Evolutionary conservation across 2,888 invertebrate species (phyloP).

Genomic region (Antheraea yamamai): DNA sequence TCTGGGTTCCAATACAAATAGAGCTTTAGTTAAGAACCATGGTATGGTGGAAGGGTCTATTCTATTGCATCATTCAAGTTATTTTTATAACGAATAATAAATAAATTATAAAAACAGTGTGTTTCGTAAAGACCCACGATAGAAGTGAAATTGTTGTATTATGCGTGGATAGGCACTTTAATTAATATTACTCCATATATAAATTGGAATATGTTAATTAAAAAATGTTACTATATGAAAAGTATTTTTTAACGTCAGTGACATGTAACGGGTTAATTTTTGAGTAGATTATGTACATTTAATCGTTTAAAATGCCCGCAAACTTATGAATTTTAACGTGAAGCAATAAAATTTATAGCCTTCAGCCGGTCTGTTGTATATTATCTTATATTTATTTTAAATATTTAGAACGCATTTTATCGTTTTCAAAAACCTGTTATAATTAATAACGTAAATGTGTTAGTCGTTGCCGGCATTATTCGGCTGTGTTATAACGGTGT

Average conservation of each 20-base stretch:
- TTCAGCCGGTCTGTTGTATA: conserved; percentile 62
- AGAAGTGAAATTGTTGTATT: not conserved
- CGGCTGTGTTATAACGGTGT: conserved; percentile 14
- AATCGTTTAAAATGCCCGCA: conserved; percentile 10
- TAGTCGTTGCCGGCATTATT: not conserved
- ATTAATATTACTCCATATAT: too few species aligned
- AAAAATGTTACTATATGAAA: not conserved
- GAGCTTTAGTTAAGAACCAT: too few species aligned
- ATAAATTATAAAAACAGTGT: too few species aligned
- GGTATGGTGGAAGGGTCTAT: too few species aligned
- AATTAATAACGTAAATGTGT: not conserved
- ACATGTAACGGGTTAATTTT: not conserved
- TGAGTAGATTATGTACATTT: not conserved
- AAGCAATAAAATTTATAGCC: conserved; percentile 70
- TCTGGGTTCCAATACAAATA: too few species aligned
- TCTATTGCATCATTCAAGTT: too few species aligned
- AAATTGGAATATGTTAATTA: not conserved
- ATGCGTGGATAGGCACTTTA: not conserved
- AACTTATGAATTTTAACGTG: conserved; percentile 40
- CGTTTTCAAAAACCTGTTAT: conserved; percentile 2
- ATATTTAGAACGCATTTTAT: conserved; percentile 1
- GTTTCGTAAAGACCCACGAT: too few species aligned
- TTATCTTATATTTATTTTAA: conserved; percentile 29
- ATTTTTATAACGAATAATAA: too few species aligned
- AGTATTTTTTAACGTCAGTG: not conserved